phyloP scores from a whole-genome alignment of 2,888 invertebrate species.

The Microchrysa polita region DNA sequence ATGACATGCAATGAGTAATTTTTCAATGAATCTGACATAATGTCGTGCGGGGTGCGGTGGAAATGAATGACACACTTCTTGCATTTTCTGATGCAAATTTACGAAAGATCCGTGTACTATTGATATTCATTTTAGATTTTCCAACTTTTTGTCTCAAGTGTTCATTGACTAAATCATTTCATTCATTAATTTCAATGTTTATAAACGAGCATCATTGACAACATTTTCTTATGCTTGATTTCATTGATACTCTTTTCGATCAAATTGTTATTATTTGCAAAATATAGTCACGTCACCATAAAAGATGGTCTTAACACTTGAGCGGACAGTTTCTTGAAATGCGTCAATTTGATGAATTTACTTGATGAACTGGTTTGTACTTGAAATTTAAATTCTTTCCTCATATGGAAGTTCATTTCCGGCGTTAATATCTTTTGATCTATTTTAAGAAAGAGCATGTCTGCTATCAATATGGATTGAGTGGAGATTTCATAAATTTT shows the following conservation, averaged over 20 bases:
- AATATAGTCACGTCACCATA: background rate
- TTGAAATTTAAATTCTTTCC: constrained; percentile 27
- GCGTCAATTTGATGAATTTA: no score
- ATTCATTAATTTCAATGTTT: constrained; percentile 7
- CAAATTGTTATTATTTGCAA: no score
- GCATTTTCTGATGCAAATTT: no score
- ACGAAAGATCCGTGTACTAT: background rate
- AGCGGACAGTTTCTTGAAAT: no score
- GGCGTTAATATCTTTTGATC: constrained; percentile 10
- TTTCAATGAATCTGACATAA: background rate
- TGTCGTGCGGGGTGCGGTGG: background rate
- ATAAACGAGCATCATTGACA: background rate
- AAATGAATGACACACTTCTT: constrained; percentile 10
- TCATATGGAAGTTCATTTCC: constrained; percentile 27
- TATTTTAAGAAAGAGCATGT: background rate
- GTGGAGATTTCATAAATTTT: background rate
- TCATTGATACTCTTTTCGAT: no score
- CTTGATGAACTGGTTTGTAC: background rate
- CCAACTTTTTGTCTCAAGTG: background rate
- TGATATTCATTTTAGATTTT: background rate
- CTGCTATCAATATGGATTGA: background rate
- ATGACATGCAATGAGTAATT: background rate
- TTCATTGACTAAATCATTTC: background rate
- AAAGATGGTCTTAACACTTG: no score
- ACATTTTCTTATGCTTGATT: no score